A percentile compares a stretch with the other conserved stretches of the same genome.
Evolutionary conservation across 2,888 invertebrate genomes (phyloP).

Genomic region (Allacma fusca): DNA sequence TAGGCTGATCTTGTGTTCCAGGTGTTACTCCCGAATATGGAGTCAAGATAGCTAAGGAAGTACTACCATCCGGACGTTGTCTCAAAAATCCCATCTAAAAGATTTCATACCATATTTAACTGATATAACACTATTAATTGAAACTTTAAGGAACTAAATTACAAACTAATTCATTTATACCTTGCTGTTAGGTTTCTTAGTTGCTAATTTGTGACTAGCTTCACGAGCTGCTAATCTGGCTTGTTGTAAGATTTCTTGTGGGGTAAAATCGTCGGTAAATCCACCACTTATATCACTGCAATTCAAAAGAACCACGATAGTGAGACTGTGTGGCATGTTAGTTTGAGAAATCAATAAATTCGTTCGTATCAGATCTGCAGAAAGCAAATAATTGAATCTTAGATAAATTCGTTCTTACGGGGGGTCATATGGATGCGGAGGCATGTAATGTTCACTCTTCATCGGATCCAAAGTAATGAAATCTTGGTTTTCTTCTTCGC

Average conservation of each 20-base stretch:
- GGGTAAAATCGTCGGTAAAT: slow-evolving; percentile 77
- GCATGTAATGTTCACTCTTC: slow-evolving; percentile 60
- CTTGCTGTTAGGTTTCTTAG: slow-evolving; percentile 67
- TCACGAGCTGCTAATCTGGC: slow-evolving; percentile 75
- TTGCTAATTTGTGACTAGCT: slow-evolving; percentile 72
- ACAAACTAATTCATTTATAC: too few species aligned
- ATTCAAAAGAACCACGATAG: too few species aligned
- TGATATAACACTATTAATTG: too few species aligned
- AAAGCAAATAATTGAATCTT: too few species aligned
- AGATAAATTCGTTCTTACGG: too few species aligned
- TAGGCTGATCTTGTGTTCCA: slow-evolving; percentile 78
- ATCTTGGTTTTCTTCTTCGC: slow-evolving; percentile 68
- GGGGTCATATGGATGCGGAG: slow-evolving; percentile 60
- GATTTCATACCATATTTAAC: too few species aligned
- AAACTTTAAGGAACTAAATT: too few species aligned
- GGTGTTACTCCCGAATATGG: slow-evolving; percentile 76
- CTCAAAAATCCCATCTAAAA: slow-evolving; percentile 87
- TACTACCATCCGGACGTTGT: slow-evolving; percentile 86
- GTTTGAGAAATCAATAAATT: too few species aligned
- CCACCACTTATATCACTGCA: slow-evolving; percentile 78
- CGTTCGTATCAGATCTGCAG: too few species aligned
- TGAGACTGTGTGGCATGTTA: too few species aligned
- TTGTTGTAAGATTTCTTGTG: slow-evolving; percentile 80
- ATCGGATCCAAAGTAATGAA: slow-evolving; percentile 57
- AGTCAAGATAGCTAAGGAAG: slow-evolving; percentile 84